phyloP scores from a whole-genome alignment of 23 tunicate genomes.

The Ciona savignyi region DNA sequence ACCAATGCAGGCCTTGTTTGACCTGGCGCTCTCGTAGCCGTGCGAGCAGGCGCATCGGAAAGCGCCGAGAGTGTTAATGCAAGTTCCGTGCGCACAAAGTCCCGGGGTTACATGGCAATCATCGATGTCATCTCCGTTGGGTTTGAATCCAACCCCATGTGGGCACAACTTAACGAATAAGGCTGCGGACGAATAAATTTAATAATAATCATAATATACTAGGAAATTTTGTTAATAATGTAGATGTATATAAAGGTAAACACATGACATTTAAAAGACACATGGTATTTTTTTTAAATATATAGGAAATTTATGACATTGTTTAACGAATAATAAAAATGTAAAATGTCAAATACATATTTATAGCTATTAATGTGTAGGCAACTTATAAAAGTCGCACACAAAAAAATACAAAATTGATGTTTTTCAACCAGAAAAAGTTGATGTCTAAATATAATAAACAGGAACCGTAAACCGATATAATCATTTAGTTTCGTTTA shows the following conservation, averaged over 20 bases:
- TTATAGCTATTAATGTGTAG: too few species aligned
- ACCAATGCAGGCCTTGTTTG: slow-evolving; percentile 75
- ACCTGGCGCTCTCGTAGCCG: slow-evolving; percentile 71
- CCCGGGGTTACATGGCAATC: slow-evolving; percentile 90
- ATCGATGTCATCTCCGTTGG: slow-evolving; percentile 85
- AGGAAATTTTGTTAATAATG: background rate
- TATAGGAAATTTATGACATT: too few species aligned
- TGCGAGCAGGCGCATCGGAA: slow-evolving; percentile 85
- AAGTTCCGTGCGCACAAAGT: slow-evolving; percentile 90
- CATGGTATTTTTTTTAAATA: background rate
- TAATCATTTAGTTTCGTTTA: too few species aligned
- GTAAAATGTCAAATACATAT: too few species aligned
- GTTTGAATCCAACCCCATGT: slow-evolving; percentile 81
- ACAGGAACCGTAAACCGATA: too few species aligned
- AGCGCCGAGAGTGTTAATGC: slow-evolving; percentile 88
- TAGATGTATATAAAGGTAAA: background rate
- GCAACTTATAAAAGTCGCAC: background rate
- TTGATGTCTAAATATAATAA: too few species aligned
- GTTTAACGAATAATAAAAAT: too few species aligned
- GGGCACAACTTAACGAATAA: slow-evolving; percentile 75
- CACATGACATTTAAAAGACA: background rate
- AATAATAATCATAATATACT: background rate
- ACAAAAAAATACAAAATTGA: too few species aligned
- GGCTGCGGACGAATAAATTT: background rate
- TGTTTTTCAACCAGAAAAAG: too few species aligned